Percentiles rank a stretch among this genome's conserved stretches.
These are phyloP conservation scores for Grapholita molesta DNA, from an alignment of 1,140 invertebrate genomes.

Conservation along the genomic window DNA sequence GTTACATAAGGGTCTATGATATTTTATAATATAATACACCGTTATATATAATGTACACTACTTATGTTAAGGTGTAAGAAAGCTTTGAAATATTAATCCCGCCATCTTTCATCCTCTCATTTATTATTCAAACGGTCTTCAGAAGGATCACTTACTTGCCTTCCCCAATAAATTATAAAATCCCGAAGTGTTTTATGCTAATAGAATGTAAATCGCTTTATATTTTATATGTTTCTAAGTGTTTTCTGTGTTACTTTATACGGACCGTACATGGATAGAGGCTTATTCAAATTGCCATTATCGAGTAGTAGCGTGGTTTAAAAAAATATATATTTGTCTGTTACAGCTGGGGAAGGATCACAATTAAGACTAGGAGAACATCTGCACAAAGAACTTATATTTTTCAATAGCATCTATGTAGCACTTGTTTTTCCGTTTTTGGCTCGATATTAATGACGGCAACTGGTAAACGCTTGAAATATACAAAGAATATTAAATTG, in stretches of 20 bases:
- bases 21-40: too few species aligned
- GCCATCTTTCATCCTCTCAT: constrained; percentile 31
- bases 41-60: too few species aligned
- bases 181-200: constrained; percentile 36
- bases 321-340: too few species aligned
- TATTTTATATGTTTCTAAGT: constrained; percentile 22
- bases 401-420: too few species aligned
- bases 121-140: constrained; percentile 43
- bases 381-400: too few species aligned
- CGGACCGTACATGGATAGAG: not conserved
- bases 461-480: too few species aligned
- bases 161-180: constrained; percentile 45
- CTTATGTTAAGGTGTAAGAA: constrained; percentile 17
- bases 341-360: too few species aligned
- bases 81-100: constrained; percentile 38
- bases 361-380: too few species aligned
- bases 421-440: too few species aligned
- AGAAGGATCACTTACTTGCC: constrained; percentile 38
- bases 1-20: too few species aligned
- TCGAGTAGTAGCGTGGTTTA: not conserved
- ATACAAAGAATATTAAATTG: too few species aligned
- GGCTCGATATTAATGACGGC: too few species aligned
- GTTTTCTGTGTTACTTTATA: constrained; percentile 7
- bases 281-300: not conserved
- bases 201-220: constrained; percentile 42